phyloP scores from a whole-genome alignment of 2,888 invertebrate species.

The Osmoderma eremita region DNA sequence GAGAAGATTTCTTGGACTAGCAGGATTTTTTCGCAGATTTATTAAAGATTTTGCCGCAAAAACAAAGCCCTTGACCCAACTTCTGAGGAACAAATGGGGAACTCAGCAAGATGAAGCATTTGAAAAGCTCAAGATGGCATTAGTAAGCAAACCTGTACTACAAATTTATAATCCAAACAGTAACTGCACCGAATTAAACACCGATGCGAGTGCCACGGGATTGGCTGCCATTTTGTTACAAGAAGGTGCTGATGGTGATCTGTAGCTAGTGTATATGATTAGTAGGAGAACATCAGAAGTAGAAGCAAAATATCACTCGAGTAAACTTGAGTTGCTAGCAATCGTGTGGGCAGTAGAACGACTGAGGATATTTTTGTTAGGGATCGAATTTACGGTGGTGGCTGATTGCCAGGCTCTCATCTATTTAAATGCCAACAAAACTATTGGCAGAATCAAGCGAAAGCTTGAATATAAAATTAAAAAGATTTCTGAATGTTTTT shows the following conservation, averaged over 20 bases:
- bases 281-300: slow-evolving; percentile 40
- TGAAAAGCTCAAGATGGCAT: no score
- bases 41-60: no score
- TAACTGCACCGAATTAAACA: slow-evolving; percentile 4
- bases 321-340: slow-evolving; percentile 53
- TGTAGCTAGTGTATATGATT: slow-evolving; percentile 48
- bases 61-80: no score
- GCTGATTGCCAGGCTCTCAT: slow-evolving; percentile 51
- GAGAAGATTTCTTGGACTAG: no score
- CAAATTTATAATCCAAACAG: no score
- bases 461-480: no score
- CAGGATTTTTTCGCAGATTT: no score
- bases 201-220: slow-evolving; percentile 39
- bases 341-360: slow-evolving; percentile 50
- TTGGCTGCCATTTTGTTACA: slow-evolving; percentile 50
- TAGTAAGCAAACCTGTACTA: no score
- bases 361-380: slow-evolving; percentile 48
- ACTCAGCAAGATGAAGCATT: no score
- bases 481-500: no score
- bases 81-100: no score
- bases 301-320: slow-evolving; percentile 48
- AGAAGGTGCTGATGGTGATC: slow-evolving; percentile 33
- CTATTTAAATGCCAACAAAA: slow-evolving; percentile 47
- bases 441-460: no score
- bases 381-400: slow-evolving; percentile 46